Conservation (phyloP, 2,888 invertebrate species). For the Trichopria drosophilae region DNA sequence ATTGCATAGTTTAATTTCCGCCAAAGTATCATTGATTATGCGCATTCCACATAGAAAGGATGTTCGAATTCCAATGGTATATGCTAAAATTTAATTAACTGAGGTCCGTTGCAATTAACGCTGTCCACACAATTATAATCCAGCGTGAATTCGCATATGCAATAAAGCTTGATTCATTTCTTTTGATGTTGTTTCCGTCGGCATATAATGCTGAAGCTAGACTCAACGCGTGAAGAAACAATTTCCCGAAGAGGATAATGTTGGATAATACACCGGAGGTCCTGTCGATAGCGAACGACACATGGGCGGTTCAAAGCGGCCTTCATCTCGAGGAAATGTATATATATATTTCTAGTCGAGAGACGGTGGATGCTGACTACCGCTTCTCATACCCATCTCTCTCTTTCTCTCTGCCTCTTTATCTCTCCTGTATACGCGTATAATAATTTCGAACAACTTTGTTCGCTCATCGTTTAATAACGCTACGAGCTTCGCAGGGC, state of each 20-base stretch:
- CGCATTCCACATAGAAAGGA: no score
- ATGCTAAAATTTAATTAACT: no score
- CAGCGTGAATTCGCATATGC: no score
- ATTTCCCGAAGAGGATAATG: conserved; percentile 23
- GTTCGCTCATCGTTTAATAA: conserved; percentile 44
- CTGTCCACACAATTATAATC: no score
- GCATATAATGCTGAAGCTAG: no score
- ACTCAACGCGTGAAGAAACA: conserved; percentile 24
- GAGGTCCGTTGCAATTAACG: no score
- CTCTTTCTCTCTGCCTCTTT: background rate
- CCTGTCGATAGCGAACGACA: conserved; percentile 22
- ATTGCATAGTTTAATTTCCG: no score
- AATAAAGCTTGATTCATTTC: no score
- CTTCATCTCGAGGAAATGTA: conserved; percentile 20
- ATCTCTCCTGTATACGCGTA: conserved; percentile 29
- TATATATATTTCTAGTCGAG: conserved; percentile 26
- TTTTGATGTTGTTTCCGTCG: no score
- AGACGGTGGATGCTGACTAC: conserved; percentile 9
- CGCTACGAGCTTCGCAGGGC: conserved; percentile 37
- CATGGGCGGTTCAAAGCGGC: conserved; percentile 12
- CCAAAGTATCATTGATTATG: no score
- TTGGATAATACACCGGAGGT: conserved; percentile 20
- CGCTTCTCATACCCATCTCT: background rate
- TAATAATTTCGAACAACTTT: conserved; percentile 46
- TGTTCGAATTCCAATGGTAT: no score